phyloP scores from a whole-genome alignment of 2,888 invertebrate genomes.

The Tenthredo scrophulariae region DNA sequence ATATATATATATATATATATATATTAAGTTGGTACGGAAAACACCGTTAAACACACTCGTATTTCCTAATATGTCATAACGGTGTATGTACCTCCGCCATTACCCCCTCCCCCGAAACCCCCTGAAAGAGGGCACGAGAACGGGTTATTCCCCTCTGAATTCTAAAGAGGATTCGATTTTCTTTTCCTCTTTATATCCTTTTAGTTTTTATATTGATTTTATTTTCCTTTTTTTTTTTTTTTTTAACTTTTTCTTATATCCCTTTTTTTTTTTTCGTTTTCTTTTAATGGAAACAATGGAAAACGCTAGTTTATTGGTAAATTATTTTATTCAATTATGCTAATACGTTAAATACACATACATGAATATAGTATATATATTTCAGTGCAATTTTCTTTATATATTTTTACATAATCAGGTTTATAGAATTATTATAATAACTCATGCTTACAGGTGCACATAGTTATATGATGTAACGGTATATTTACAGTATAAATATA shows the following conservation, averaged over 20 bases:
- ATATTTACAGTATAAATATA: slow-evolving; percentile 57
- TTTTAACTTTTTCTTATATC: not conserved
- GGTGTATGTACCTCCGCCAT: slow-evolving; percentile 64
- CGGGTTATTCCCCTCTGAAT: slow-evolving; percentile 31
- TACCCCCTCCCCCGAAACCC: slow-evolving; percentile 55
- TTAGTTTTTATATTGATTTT: not conserved
- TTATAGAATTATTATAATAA: no score
- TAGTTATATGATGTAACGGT: slow-evolving; percentile 78
- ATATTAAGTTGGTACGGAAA: slow-evolving; percentile 57
- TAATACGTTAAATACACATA: not conserved
- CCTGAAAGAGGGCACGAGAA: slow-evolving; percentile 40
- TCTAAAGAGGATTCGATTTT: slow-evolving; percentile 9
- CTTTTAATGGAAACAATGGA: not conserved
- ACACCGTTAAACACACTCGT: slow-evolving; percentile 74
- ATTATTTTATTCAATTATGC: not conserved
- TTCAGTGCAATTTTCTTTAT: no score
- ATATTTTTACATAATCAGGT: no score
- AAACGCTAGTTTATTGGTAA: not conserved
- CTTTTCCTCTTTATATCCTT: not conserved
- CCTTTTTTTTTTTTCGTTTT: not conserved
- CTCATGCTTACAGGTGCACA: slow-evolving; percentile 58
- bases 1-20: not conserved
- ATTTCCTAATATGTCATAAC: slow-evolving; percentile 78
- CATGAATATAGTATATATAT: no score
- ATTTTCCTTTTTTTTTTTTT: not conserved